phyloP scores from a whole-genome alignment of 2,888 invertebrate genomes.

The Pterobdella sp. region DNA sequence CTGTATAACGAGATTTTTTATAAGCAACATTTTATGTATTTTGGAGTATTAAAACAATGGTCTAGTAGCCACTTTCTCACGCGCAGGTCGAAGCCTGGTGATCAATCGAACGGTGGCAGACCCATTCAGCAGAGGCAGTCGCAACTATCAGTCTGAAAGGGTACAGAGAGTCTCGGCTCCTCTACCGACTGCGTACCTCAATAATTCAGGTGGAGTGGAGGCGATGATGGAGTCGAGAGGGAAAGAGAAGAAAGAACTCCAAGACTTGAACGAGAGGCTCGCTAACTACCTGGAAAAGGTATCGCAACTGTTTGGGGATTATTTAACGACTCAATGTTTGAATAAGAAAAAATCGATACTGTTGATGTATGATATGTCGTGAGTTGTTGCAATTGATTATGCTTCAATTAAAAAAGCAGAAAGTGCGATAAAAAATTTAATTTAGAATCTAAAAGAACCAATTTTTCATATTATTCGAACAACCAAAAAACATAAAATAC shows the following conservation, averaged over 20 bases:
- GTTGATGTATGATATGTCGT: too few relatives aligned
- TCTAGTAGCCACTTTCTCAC: neutral
- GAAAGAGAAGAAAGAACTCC: slow-evolving; percentile 55
- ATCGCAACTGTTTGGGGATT: too few relatives aligned
- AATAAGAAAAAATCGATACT: too few relatives aligned
- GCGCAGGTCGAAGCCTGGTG: slow-evolving; percentile 21
- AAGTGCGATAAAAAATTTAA: neutral
- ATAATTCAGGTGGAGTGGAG: slow-evolving; percentile 46
- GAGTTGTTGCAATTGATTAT: neutral
- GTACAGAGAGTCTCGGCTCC: neutral
- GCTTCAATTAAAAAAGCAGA: neutral
- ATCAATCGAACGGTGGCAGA: slow-evolving; percentile 25
- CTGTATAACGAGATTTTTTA: too few relatives aligned
- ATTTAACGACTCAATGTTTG: too few relatives aligned
- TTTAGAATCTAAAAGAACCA: too few relatives aligned
- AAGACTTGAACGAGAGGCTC: slow-evolving; percentile 55
- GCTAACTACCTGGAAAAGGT: slow-evolving; percentile 55
- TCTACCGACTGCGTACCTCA: slow-evolving; percentile 41
- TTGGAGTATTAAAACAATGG: too few relatives aligned
- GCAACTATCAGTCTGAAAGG: slow-evolving; percentile 21
- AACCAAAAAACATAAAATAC: too few relatives aligned
- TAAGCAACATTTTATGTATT: too few relatives aligned
- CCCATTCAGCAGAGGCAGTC: slow-evolving; percentile 10
- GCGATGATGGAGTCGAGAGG: slow-evolving; percentile 51
- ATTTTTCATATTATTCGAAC: too few relatives aligned